Evolutionary conservation across 2,113 vertebrate species (phyloP).

Genomic region (Leptodactylus fuscus): DNA sequence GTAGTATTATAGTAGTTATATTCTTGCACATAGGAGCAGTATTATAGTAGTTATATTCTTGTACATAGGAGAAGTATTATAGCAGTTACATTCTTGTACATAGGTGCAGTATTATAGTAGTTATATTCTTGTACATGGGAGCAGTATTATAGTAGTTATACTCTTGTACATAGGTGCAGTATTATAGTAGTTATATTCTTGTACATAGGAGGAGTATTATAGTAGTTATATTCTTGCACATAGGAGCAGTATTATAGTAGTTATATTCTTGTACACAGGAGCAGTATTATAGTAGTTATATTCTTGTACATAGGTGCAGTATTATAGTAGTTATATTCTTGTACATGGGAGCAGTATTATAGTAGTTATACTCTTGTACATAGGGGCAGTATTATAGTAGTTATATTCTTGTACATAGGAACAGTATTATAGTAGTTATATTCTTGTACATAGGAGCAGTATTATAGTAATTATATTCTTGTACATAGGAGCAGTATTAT

Average conservation of each 20-base stretch:
- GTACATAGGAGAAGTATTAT: not conserved
- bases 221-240: too few species aligned
- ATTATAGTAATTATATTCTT: not conserved
- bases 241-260: too few species aligned
- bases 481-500: not conserved
- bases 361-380: not conserved
- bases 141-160: not conserved
- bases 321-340: too few species aligned
- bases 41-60: conserved; percentile 1
- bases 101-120: not conserved
- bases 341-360: not conserved
- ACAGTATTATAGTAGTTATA: conserved; percentile 7
- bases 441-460: not conserved
- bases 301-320: too few species aligned
- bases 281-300: too few species aligned
- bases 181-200: not conserved
- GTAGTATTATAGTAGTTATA: not conserved
- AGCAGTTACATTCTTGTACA: conserved; percentile 2
- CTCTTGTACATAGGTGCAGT: not conserved
- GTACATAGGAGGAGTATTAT: not conserved
- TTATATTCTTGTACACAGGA: too few species aligned
- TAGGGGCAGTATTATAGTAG: not conserved
- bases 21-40: too few species aligned
- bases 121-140: not conserved
- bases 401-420: not conserved